Evolutionary conservation across 2,888 invertebrate genomes (phyloP).

Genomic region (Calameuta filiformis): DNA sequence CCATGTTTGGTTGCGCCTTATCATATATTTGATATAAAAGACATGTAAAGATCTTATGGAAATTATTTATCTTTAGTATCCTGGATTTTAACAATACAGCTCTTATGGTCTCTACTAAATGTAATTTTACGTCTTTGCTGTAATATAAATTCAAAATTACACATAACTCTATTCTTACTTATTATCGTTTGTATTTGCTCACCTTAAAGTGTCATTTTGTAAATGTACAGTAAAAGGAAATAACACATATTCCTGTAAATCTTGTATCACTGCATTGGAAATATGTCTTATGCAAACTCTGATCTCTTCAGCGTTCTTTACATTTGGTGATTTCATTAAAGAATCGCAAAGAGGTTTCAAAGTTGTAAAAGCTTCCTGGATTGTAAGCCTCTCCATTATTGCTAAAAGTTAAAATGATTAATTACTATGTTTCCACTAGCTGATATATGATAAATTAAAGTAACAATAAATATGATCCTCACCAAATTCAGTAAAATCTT

Average conservation of each 20-base stretch:
- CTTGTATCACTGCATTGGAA: constrained; percentile 66
- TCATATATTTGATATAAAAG: constrained; percentile 71
- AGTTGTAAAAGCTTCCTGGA: constrained; percentile 42
- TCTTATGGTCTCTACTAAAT: constrained; percentile 68
- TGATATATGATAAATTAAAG: background rate
- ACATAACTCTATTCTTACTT: background rate
- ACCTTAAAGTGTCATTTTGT: constrained; percentile 47
- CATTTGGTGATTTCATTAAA: constrained; percentile 67
- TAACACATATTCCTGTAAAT: constrained; percentile 69
- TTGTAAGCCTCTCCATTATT: constrained; percentile 39
- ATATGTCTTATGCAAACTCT: constrained; percentile 57
- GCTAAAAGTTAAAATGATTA: background rate
- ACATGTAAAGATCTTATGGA: constrained; percentile 70
- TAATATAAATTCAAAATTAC: constrained; percentile 3
- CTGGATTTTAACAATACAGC: constrained; percentile 67
- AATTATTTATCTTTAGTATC: constrained; percentile 68
- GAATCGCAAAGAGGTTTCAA: constrained; percentile 71
- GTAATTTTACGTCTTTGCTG: constrained; percentile 68
- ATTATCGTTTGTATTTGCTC: constrained; percentile 17
- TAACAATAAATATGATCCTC: background rate
- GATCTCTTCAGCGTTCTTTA: constrained; percentile 62
- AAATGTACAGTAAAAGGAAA: constrained; percentile 67
- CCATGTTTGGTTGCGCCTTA: constrained; percentile 66
- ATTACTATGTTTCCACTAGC: background rate
- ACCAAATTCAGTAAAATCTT: background rate